A percentile compares a stretch with the other conserved stretches of the same genome.
Conservation (phyloP, 2,888 invertebrate species). For the Trichogramma dendrolimi region DNA sequence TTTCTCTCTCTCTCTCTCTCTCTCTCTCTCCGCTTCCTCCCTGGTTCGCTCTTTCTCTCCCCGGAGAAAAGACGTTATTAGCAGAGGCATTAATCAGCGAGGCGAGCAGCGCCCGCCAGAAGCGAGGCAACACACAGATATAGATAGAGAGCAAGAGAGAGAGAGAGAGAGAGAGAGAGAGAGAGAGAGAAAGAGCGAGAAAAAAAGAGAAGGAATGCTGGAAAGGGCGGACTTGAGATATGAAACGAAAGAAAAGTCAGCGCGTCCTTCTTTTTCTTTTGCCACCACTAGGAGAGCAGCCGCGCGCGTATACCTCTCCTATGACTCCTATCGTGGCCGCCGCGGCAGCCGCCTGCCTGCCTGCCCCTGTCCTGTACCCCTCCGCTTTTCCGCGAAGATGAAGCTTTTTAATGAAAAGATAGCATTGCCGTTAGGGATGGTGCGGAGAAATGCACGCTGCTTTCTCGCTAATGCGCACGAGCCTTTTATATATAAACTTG, state of each 20-base stretch:
- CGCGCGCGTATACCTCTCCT: constrained; percentile 6
- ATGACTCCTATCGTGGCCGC: constrained; percentile 18
- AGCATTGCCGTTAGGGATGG: constrained; percentile 35
- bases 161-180: constrained; percentile 26
- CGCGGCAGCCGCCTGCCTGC: constrained; percentile 10
- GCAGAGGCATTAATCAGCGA: constrained; percentile 47
- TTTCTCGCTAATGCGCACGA: constrained; percentile 1
- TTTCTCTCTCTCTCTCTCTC: constrained; percentile 6
- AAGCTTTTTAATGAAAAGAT: constrained; percentile 51
- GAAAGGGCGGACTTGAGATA: constrained; percentile 35
- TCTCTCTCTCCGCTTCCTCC: constrained; percentile 11
- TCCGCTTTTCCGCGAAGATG: constrained; percentile 39
- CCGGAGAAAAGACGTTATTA: constrained; percentile 50
- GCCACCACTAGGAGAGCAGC: constrained; percentile 17
- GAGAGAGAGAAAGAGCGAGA: constrained; percentile 5
- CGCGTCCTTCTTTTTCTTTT: neutral
- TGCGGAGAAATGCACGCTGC: constrained; percentile 26
- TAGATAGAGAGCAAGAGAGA: neutral
- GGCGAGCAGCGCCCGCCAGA: constrained; percentile 16
- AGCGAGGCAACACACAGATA: neutral
- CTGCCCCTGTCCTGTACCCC: constrained; percentile 34
- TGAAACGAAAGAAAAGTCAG: constrained; percentile 38
- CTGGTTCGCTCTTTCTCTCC: constrained; percentile 33
- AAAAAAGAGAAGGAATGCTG: constrained; percentile 21
- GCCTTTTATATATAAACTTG: neutral